Percentiles rank a stretch among this genome's conserved stretches.
Evolutionary conservation across 2,113 vertebrate genomes (phyloP).

Genomic region (Rhinolophus sinicus): DNA sequence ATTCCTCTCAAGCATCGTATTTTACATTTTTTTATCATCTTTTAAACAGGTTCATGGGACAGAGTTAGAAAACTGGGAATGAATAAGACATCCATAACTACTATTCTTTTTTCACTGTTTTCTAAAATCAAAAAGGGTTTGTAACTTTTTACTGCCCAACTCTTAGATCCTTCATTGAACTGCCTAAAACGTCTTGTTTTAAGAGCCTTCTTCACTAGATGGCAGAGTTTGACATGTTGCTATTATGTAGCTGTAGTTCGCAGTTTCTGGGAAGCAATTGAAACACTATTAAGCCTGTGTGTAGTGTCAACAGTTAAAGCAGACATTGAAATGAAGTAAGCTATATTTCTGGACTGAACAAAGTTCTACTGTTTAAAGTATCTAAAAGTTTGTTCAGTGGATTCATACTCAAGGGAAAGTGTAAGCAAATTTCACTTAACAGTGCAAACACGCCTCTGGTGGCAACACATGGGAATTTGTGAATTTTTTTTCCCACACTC

Average conservation of each 20-base stretch:
- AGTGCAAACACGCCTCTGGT: constrained; percentile 76
- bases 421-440: constrained; percentile 81
- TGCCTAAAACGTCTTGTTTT: constrained; percentile 85
- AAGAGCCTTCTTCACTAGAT: constrained; percentile 87
- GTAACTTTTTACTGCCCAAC: constrained; percentile 85
- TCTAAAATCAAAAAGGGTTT: constrained; percentile 87
- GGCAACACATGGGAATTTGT: constrained; percentile 79
- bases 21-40: constrained; percentile 88
- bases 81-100: constrained; percentile 89
- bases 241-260: constrained; percentile 88
- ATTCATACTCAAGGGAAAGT: constrained; percentile 80
- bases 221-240: constrained; percentile 87
- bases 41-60: constrained; percentile 90
- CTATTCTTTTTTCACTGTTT: constrained; percentile 88
- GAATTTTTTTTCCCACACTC: constrained; percentile 81
- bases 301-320: constrained; percentile 87
- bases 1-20: constrained; percentile 71
- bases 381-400: constrained; percentile 84
- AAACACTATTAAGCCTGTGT: constrained; percentile 88
- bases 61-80: constrained; percentile 89
- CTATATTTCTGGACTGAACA: constrained; percentile 88
- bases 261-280: constrained; percentile 86
- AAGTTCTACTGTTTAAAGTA: constrained; percentile 83
- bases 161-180: constrained; percentile 88
- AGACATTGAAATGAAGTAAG: constrained; percentile 86